Base-by-base conservation (phyloP, 2,888 invertebrate genomes). In the Parnassius mnemosyne region DNA sequence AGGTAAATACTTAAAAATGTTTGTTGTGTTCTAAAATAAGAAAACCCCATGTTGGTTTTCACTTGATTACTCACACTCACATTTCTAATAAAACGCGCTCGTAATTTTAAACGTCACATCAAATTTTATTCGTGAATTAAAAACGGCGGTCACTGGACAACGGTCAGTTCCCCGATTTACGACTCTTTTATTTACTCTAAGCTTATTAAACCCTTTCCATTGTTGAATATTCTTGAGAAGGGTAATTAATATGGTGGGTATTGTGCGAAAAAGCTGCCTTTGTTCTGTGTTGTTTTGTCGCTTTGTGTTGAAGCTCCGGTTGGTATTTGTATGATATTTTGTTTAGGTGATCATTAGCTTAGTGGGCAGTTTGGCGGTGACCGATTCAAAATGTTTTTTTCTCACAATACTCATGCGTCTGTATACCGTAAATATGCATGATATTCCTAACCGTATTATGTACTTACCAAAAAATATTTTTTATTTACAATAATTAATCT, bases 181-280 rank as follows among this genome's bases (percentile, higher is more conserved):
- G 78, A 69, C 69, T 79, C 79, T 83, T 87, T 84, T 90, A 89
- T 90, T 89, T 88, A 87, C 86, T 81, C 72, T 83, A 85, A 88
- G 84, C 87, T 82, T 89, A 89, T 89, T 89, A 89, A 89, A 90
- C 88, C 89, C 89, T 79, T 84, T 80, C 79, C 68, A 76, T 85
- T 85, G 85, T 84, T 69, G 71, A 65, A 69, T 74, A 73, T 80
- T 80, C 80, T 82, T 77, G 76, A 83, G 79, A 76, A 83, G 85
- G 88, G 89, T 90, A 90, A 91, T 91, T 90, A 91, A 90, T 91
- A 89, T 81, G 79, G 80, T 73, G 69, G 78, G 81, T 73, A 87
- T 91, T 90, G 87, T 90, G 88, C 86, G 72, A 85, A 87, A 84
- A 80, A 78, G 75, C 67, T 72, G 69, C 71, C 78, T 81, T 89